These are phyloP conservation scores for Priapulus caudatus DNA, from an alignment of 2,888 invertebrate species.

Conservation along the genomic window DNA sequence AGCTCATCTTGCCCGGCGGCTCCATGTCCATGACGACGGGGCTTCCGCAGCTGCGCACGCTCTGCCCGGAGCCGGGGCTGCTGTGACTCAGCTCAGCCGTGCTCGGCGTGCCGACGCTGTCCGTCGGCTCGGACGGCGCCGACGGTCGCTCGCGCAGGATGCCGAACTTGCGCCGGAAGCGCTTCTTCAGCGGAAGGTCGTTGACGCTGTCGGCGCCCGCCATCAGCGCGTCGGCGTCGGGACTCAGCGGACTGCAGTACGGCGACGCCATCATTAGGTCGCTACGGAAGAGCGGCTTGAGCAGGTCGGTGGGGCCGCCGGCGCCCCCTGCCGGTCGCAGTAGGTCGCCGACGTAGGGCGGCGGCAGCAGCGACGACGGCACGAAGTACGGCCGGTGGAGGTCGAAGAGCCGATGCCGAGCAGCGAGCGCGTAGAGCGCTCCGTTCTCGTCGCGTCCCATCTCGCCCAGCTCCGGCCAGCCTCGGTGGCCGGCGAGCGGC, in stretches of 20 bases:
- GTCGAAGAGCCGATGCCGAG: neutral
- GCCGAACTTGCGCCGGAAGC: neutral
- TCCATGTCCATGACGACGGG: neutral
- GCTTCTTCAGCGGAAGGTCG: constrained; percentile 1
- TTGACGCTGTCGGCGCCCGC: no score
- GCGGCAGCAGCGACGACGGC: no score
- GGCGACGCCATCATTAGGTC: no score
- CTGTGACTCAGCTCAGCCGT: neutral
- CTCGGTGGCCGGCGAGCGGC: neutral
- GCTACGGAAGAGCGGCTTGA: no score
- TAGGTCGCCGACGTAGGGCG: no score
- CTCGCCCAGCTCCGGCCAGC: neutral
- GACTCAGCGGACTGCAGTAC: no score
- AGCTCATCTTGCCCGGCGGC: neutral
- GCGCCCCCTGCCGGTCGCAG: no score
- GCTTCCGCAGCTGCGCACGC: neutral
- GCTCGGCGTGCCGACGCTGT: neutral
- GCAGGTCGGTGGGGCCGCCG: no score
- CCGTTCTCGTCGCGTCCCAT: no score
- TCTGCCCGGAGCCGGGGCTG: neutral
- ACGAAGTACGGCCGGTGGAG: neutral
- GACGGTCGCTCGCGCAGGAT: neutral
- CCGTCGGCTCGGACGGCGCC: no score
- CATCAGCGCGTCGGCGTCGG: no score
- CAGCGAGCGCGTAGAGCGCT: neutral